These are phyloP conservation scores for Typhlichthys eigenmanni DNA, from an alignment of 2,797 vertebrate genomes.

Conservation along the genomic window DNA sequence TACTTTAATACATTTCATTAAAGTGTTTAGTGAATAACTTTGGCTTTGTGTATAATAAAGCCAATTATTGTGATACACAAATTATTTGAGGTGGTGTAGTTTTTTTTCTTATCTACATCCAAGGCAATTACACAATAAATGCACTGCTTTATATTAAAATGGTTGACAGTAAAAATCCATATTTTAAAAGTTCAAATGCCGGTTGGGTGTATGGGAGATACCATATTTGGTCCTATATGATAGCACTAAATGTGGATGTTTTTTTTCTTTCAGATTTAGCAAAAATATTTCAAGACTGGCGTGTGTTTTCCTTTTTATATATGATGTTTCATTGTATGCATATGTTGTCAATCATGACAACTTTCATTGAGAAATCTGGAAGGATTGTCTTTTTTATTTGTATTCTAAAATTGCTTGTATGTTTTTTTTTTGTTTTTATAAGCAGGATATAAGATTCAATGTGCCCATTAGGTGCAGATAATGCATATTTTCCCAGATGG, in stretches of 20 bases:
- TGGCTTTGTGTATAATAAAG: conserved; percentile 7
- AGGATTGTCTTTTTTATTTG: conserved; percentile 19
- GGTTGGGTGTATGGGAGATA: background rate
- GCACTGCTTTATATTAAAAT: conserved; percentile 41
- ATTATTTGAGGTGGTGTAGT: conserved; percentile 4
- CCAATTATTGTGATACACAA: background rate
- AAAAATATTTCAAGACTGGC: conserved; percentile 9
- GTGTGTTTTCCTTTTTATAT: conserved; percentile 2
- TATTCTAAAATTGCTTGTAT: conserved; percentile 9
- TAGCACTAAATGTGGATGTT: conserved; percentile 1
- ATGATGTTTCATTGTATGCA: conserved; percentile 12
- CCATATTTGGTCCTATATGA: conserved; percentile 36
- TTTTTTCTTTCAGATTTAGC: conserved; percentile 30
- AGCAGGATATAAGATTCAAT: background rate
- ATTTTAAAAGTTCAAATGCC: conserved; percentile 1
- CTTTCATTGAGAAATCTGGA: conserved; percentile 19
- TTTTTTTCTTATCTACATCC: conserved; percentile 28
- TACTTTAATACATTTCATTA: conserved; percentile 46
- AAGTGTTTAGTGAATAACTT: conserved; percentile 39
- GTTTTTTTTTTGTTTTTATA: conserved; percentile 12
- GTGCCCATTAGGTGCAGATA: background rate
- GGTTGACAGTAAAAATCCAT: conserved; percentile 13
- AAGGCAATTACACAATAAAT: background rate
- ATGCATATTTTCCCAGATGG: background rate
- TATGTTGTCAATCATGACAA: conserved; percentile 13